Base-by-base conservation (phyloP, 2,797 vertebrate genomes). In the Acanthurus leucopareius region DNA sequence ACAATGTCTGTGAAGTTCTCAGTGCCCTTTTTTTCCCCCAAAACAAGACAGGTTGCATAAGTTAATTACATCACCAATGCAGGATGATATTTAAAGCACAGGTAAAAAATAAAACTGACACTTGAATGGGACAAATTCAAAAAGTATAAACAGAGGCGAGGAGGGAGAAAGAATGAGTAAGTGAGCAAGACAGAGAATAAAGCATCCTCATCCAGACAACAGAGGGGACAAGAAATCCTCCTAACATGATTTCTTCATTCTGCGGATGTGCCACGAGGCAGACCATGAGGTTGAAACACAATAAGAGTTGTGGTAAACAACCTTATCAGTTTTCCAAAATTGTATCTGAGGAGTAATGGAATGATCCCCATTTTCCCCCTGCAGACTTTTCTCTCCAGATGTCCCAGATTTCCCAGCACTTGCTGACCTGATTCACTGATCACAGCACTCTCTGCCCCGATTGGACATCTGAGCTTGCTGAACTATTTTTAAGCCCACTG, bases 391-490 rank as follows among this genome's bases (percentile, higher is more conserved):
- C 70, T 84, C 67, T 64, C 63, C 49, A 28, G 63, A 70, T 83
- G 92, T 77, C 88, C 91, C 88, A 91, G 87, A 90, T 92, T 87
- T 78, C 53, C 48, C 60, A 61, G 88, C 80, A 83, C 86, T 78
- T 48, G 74, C 79, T 88, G 90, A 90, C 90, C 92, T 75, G 88
- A 86, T 88, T 93, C 64, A 76, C 69, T 76, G 79, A 88, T 88
- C 79, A 56, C 79, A 86, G 64, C 32, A 4, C 62, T 64, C 47
- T 10, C 5, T 69, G 74, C 35, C 68, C 69, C 8, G 25, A 62
- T 79, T 82, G 82, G 81, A 86, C 82, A 77, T 85, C 77, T 84
- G 59, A 76, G 83, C 76, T 53, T 9, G 22, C 53, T 69, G 73
- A 69, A 83, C 63, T 85, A 89, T 86, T 88, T 89, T 25, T 47